Evolutionary conservation across 1,140 invertebrate genomes (phyloP).

Genomic region (Heliconius congener): DNA sequence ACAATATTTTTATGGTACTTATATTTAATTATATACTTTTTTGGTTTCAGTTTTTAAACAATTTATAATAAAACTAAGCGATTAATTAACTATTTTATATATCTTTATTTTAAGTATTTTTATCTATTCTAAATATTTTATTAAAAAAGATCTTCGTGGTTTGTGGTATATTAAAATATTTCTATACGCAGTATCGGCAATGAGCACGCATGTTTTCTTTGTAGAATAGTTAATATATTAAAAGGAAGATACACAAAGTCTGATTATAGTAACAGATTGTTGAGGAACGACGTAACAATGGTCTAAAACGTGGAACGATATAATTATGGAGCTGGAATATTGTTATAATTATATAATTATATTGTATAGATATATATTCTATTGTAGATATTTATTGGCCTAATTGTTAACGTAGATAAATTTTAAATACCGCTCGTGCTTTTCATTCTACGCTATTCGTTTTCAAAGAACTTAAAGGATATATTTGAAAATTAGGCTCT

Average conservation of each 20-base stretch:
- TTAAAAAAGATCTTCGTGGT: neutral
- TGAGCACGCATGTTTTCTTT: neutral
- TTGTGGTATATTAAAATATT: neutral
- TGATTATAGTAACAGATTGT: neutral
- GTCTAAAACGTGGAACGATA: neutral
- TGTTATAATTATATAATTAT: neutral
- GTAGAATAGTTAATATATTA: constrained; percentile 4
- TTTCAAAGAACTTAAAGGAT: neutral
- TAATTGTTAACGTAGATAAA: neutral
- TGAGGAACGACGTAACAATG: neutral
- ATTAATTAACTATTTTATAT: too few species aligned
- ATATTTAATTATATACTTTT: too few species aligned
- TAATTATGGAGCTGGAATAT: neutral
- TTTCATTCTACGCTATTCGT: neutral
- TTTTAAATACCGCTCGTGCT: neutral
- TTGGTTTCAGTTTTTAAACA: too few species aligned
- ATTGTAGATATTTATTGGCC: neutral
- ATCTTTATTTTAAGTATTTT: too few species aligned
- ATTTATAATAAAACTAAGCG: too few species aligned
- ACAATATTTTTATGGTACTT: too few species aligned
- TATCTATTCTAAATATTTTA: too few species aligned
- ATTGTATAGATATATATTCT: constrained; percentile 1
- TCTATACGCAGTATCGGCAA: constrained; percentile 2
- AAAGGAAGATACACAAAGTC: neutral
- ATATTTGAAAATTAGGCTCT: too few species aligned